Conservation (phyloP, 2,113 vertebrate species). For the Psophia crepitans region DNA sequence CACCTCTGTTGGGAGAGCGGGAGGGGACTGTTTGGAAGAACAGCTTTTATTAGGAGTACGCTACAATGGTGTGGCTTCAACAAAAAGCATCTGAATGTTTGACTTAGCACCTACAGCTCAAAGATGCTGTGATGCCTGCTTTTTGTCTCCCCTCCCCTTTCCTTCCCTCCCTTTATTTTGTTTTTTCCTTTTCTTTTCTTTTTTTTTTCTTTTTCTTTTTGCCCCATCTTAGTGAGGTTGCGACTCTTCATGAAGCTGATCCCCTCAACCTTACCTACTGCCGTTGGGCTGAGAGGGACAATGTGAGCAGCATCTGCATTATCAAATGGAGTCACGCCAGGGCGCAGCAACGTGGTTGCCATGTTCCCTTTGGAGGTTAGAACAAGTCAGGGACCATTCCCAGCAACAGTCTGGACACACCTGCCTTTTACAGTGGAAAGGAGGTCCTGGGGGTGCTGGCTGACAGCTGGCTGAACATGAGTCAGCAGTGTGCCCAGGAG, state of each 20-base stretch:
- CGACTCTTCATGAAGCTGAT: background rate
- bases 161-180: background rate
- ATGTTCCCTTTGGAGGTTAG: background rate
- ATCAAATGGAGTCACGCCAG: background rate
- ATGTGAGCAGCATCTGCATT: background rate
- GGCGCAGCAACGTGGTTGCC: fast-evolving
- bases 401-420: background rate
- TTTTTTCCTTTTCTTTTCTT: too few relatives aligned
- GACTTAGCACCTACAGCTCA: background rate
- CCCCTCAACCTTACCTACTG: background rate
- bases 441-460: too few relatives aligned
- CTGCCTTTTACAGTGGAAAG: background rate
- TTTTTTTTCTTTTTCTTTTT: background rate
- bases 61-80: background rate
- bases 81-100: background rate
- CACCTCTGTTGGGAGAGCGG: background rate
- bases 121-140: background rate
- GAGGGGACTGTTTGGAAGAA: background rate
- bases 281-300: background rate
- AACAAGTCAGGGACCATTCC: background rate
- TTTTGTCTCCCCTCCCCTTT: background rate
- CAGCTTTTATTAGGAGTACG: background rate
- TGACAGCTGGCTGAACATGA: too few relatives aligned
- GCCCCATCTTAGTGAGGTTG: background rate
- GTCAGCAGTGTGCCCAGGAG: too few relatives aligned